Percentiles rank a stretch among this genome's conserved stretches.
These are phyloP conservation scores for Phoebastria nigripes DNA, from an alignment of 2,797 vertebrate genomes.

Conservation along the genomic window DNA sequence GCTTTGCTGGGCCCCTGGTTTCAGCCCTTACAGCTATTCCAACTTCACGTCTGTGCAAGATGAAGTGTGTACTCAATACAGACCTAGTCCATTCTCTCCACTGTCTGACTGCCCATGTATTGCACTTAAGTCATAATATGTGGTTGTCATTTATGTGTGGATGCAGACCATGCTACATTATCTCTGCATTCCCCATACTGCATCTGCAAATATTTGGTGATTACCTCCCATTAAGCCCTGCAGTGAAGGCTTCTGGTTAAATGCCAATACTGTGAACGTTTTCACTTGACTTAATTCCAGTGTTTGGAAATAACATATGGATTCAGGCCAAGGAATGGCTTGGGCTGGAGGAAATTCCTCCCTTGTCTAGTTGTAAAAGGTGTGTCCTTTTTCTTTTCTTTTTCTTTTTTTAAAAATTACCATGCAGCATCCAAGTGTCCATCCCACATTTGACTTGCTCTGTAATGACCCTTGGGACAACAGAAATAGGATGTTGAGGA, in stretches of 20 bases:
- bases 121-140: background rate
- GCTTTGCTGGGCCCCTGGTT: background rate
- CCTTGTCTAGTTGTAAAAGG: background rate
- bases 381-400: background rate
- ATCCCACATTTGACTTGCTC: conserved; percentile 79
- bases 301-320: background rate
- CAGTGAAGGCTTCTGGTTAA: background rate
- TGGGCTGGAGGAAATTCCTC: background rate
- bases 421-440: background rate
- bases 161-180: background rate
- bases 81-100: background rate
- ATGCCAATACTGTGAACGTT: background rate
- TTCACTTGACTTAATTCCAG: background rate
- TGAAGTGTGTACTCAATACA: background rate
- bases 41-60: background rate
- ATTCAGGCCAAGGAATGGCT: background rate
- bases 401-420: background rate
- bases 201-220: background rate
- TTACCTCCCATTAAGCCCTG: background rate
- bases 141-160: background rate
- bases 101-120: background rate
- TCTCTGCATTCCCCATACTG: background rate
- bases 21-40: background rate
- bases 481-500: conserved; percentile 73
- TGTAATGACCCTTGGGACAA: conserved; percentile 75